These are phyloP conservation scores for Gracilinanus agilis DNA, from an alignment of 2,113 vertebrate genomes.

Conservation along the genomic window DNA sequence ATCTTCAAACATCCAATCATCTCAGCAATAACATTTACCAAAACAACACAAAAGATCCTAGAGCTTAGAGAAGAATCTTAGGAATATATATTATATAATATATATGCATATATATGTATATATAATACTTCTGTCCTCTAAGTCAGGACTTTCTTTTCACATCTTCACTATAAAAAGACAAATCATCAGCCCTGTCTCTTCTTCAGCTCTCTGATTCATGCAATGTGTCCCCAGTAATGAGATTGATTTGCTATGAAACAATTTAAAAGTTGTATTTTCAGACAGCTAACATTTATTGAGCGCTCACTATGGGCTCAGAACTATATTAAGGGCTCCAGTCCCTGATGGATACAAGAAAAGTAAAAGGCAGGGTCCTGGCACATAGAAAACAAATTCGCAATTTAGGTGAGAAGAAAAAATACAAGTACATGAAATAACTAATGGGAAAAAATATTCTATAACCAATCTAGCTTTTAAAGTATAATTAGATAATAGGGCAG, in stretches of 20 bases:
- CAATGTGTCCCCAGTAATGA: not conserved
- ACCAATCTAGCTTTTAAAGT: not conserved
- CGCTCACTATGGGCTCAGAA: not conserved
- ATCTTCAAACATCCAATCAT: not conserved
- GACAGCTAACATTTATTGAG: not conserved
- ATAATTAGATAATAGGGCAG: not conserved
- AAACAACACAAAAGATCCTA: not conserved
- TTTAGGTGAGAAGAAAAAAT: not conserved
- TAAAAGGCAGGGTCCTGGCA: not conserved
- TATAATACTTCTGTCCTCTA: not conserved
- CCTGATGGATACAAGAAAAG: not conserved
- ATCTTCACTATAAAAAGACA: not conserved
- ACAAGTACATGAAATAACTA: not conserved
- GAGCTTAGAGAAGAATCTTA: not conserved
- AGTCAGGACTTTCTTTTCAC: not conserved
- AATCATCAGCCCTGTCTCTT: not conserved
- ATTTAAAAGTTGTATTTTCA: not conserved
- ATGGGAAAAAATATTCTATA: not conserved
- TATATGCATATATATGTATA: too few relatives aligned
- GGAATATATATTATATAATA: not conserved
- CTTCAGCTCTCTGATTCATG: not conserved
- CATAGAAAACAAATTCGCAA: not conserved
- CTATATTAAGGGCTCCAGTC: not conserved
- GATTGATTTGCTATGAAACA: not conserved
- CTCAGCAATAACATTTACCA: not conserved